Evolutionary conservation across 2,888 invertebrate species (phyloP).

Genomic region (Pardosa pseudoannulata): DNA sequence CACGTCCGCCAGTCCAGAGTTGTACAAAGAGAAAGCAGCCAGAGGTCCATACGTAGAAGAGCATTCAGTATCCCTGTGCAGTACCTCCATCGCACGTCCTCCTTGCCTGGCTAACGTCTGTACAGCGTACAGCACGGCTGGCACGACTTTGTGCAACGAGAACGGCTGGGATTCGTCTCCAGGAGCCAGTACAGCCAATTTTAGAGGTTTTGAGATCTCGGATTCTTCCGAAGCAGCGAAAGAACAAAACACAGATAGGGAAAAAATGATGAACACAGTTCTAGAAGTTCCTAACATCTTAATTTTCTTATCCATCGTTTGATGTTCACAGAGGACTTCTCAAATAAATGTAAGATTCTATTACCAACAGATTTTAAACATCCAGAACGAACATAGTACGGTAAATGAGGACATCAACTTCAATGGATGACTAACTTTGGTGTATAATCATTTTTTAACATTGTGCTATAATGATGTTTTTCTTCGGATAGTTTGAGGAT

Average conservation of each 20-base stretch:
- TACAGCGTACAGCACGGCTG: constrained; percentile 77
- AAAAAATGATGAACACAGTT: background rate
- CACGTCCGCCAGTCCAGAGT: constrained; percentile 85
- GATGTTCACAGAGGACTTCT: too few species aligned
- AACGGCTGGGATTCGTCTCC: constrained; percentile 82
- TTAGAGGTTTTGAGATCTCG: constrained; percentile 76
- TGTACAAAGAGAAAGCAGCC: constrained; percentile 87
- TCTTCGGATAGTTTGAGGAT: too few species aligned
- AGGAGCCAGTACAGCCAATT: constrained; percentile 83
- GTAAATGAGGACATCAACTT: too few species aligned
- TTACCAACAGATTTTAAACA: too few species aligned
- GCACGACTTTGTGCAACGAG: constrained; percentile 79
- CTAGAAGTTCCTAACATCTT: background rate
- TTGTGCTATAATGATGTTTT: too few species aligned
- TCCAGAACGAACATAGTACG: too few species aligned
- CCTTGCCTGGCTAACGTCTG: constrained; percentile 70
- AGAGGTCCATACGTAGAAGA: constrained; percentile 87
- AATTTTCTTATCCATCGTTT: too few species aligned
- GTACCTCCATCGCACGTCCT: constrained; percentile 84
- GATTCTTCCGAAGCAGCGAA: background rate
- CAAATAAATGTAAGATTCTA: too few species aligned
- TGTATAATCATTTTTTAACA: too few species aligned
- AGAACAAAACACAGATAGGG: background rate
- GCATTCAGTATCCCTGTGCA: constrained; percentile 85
- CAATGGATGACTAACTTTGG: too few species aligned